Percentiles rank a stretch among this genome's conserved stretches.
These are phyloP conservation scores for Craseonycteris thonglongyai DNA, from an alignment of 2,113 vertebrate genomes.

Conservation along the genomic window DNA sequence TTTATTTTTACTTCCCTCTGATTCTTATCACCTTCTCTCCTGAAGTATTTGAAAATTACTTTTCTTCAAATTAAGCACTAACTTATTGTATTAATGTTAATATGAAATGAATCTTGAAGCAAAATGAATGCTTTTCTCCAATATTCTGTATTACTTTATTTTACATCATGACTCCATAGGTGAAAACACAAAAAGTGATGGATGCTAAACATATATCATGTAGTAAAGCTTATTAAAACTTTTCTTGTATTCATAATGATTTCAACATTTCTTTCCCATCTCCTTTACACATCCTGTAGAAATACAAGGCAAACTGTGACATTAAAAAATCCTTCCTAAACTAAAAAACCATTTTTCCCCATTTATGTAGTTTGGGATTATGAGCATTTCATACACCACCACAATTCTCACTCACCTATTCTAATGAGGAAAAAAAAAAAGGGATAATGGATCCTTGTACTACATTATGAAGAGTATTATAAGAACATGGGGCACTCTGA, in stretches of 20 bases:
- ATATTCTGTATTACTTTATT: not conserved
- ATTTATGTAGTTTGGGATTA: not conserved
- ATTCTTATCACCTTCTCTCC: not conserved
- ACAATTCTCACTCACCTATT: not conserved
- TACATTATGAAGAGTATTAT: not conserved
- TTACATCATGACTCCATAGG: not conserved
- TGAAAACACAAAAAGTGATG: constrained; percentile 20
- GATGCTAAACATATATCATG: not conserved
- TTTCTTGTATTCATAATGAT: not conserved
- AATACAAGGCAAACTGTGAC: not conserved
- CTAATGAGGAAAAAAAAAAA: not conserved
- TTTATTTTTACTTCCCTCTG: not conserved
- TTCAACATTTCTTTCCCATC: not conserved
- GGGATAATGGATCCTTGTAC: not conserved
- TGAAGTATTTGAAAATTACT: not conserved
- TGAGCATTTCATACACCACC: not conserved
- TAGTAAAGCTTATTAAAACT: not conserved
- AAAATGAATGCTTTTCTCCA: not conserved
- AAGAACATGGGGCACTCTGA: not conserved
- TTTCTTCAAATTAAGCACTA: not conserved
- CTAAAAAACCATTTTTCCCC: not conserved
- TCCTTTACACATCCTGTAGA: not conserved
- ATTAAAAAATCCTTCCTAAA: not conserved
- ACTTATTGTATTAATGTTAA: not conserved
- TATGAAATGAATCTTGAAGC: constrained; percentile 15